A percentile compares a stretch with the other conserved stretches of the same genome.
These are phyloP conservation scores for Oryzias celebensis DNA, from an alignment of 2,113 vertebrate species.

Conservation along the genomic window DNA sequence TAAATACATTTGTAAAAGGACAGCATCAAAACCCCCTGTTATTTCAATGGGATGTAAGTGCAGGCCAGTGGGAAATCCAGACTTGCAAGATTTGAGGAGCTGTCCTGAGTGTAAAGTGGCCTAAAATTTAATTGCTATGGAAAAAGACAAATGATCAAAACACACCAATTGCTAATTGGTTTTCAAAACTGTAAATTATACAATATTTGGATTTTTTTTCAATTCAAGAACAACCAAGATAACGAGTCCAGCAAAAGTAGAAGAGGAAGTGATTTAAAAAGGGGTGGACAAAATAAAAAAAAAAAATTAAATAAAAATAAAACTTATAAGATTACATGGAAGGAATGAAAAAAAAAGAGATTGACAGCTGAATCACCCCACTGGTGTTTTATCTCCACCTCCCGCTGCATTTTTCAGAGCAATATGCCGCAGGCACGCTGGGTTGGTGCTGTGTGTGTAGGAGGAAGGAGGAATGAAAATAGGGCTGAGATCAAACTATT, in stretches of 20 bases:
- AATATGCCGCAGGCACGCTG: slow-evolving; percentile 53
- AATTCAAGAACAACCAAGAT: not conserved
- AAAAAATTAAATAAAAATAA: not conserved
- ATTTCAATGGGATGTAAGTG: too few relatives aligned
- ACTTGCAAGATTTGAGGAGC: too few relatives aligned
- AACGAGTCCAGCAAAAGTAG: not conserved
- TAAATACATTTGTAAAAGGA: too few relatives aligned
- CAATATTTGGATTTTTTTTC: too few relatives aligned
- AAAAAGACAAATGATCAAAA: too few relatives aligned
- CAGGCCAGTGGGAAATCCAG: too few relatives aligned
- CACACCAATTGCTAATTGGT: too few relatives aligned
- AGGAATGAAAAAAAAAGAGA: slow-evolving; percentile 20
- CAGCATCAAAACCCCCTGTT: too few relatives aligned
- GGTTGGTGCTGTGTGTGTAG: slow-evolving; percentile 61
- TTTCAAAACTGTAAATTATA: too few relatives aligned
- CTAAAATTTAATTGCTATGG: too few relatives aligned
- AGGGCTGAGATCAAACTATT: slow-evolving; percentile 72
- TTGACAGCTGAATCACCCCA: slow-evolving; percentile 36
- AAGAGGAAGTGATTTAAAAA: not conserved
- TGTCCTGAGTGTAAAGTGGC: too few relatives aligned
- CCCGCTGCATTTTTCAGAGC: slow-evolving; percentile 47
- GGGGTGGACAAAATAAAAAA: not conserved
- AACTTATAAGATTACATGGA: slow-evolving; percentile 12
- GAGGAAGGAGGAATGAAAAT: slow-evolving; percentile 69
- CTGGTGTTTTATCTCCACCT: slow-evolving; percentile 22